These are phyloP conservation scores for Chromis chromis DNA, from an alignment of 2,797 vertebrate genomes.

Conservation along the genomic window DNA sequence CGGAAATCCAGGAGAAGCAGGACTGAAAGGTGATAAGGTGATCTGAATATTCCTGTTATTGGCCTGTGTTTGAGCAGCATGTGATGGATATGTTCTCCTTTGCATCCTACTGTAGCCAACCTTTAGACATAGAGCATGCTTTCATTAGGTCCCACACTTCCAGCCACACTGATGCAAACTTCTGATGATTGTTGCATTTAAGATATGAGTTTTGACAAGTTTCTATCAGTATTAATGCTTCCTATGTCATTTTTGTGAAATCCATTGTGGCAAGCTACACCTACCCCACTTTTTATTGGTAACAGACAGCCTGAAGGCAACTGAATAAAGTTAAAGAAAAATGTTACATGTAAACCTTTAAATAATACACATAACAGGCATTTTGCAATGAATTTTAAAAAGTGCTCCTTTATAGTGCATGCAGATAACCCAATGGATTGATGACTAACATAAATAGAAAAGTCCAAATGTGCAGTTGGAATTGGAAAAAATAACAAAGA, in stretches of 20 bases:
- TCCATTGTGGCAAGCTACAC: background rate
- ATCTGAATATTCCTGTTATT: conserved; percentile 98
- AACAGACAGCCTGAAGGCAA: too few relatives aligned
- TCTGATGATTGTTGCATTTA: background rate
- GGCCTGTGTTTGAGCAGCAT: conserved; percentile 89
- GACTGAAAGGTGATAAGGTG: conserved; percentile 99
- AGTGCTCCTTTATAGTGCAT: too few relatives aligned
- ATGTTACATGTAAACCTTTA: background rate
- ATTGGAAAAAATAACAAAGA: too few relatives aligned
- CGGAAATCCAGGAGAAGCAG: conserved; percentile 96
- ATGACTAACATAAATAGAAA: too few relatives aligned
- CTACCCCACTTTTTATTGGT: background rate
- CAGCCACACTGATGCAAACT: background rate
- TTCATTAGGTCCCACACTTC: conserved; percentile 27
- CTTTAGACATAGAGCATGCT: conserved; percentile 54
- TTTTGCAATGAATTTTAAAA: background rate
- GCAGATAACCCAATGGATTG: too few relatives aligned
- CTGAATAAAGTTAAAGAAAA: background rate
- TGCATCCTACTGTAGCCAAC: conserved; percentile 41
- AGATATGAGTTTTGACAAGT: too few relatives aligned
- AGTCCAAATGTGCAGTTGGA: too few relatives aligned
- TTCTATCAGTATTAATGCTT: background rate
- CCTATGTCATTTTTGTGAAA: conserved; percentile 3
- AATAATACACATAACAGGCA: background rate
- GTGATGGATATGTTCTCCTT: conserved; percentile 71